Evolutionary conservation across 2,888 invertebrate species (phyloP), one percentile per base, ranked within the genome.

Genomic region (Willowsia nigromaculata): DNA sequence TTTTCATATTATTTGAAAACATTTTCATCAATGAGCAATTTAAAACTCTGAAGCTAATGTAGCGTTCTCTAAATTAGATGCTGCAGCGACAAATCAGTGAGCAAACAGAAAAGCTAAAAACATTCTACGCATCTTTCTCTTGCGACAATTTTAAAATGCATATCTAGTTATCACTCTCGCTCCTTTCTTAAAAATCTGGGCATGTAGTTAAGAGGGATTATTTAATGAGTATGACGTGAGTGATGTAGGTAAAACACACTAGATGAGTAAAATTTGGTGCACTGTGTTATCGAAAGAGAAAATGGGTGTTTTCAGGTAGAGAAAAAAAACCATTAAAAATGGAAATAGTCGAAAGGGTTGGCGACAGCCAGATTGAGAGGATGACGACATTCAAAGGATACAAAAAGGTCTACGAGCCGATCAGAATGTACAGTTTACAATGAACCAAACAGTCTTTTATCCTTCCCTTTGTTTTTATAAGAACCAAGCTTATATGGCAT

Each of bases 381-480:
- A 65, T 62, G 43, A 65, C 65, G 65, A 65, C 33, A 65, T 18
- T n/a, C 65, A 62, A 50, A 13, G 37, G 27, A 5, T 40, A 40
- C 25, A 74, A 76, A 30, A 50, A 62, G 9, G 82, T 82, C 65
- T 68, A 65, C 43, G 62, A 81, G 43, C 82, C 68, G 25, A 82
- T 50, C 33, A 68, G 68, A 82, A 82, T 82, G 59, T n/a, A 33
- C 18, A 62, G 62, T 62, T 5, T n/a, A n/a, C n/a, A n/a, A n/a
- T n/a, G n/a, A n/a, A n/a, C n/a, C n/a, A n/a, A n/a, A n/a, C n/a
- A n/a, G n/a, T n/a, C n/a, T n/a, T n/a, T n/a, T n/a, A n/a, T n/a
- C n/a, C n/a, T n/a, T n/a, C n/a, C n/a, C n/a, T n/a, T n/a, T n/a
- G n/a, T n/a, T n/a, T n/a, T n/a, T n/a, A n/a, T n/a, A n/a, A n/a